Base-by-base conservation (phyloP, 37 sponge, comb jelly and placozoan species). In the Aplysina aerophoba region DNA sequence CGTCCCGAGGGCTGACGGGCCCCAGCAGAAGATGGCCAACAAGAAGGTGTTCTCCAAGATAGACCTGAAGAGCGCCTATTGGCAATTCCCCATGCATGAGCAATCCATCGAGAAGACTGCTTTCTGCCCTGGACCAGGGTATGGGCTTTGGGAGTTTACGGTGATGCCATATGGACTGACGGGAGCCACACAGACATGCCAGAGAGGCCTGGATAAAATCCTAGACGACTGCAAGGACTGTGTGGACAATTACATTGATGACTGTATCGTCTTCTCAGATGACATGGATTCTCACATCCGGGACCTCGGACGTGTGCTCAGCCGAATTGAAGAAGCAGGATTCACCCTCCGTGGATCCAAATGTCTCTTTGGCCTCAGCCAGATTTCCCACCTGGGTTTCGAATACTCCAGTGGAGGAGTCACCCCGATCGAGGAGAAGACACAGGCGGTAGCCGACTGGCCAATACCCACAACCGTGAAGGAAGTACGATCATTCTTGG, bases 151-250 rank as follows among this genome's bases (percentile, higher is more conserved):
- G 79, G 79, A 78, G 37, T 78, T 78, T 24, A 78, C 79, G 37
- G 79, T 78, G 22, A 78, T 78, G 79, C 79, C 79, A 1, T 78
- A 78, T 50, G 79, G 79, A 41, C 74, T 78, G 24, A 78, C 50
- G 12, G 79, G 79, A 78, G 79, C 50, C 50, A 78, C 79, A n/a
- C 79, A 78, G 12, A 78, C 54, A 1, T 78, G 40, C 54, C 79
- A 78, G 40, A 3, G 54, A n/a, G 79, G 79, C 37, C 54, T 78
- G 21, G 79, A 78, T 24, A 44, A 19, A 78, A 55, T 78, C 54
- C 37, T 78, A 1, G 40, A 78, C 37, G 53, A 78, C 44, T 78
- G 50, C 50, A 78, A 78, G 79, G 50, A 78, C 50, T 78, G 79
- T 38, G 50, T 78, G 6, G 38, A 73, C 73, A 36, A 62, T 12